These are phyloP conservation scores for Sarcophaga variegata DNA, from an alignment of 2,888 invertebrate species.

Conservation along the genomic window DNA sequence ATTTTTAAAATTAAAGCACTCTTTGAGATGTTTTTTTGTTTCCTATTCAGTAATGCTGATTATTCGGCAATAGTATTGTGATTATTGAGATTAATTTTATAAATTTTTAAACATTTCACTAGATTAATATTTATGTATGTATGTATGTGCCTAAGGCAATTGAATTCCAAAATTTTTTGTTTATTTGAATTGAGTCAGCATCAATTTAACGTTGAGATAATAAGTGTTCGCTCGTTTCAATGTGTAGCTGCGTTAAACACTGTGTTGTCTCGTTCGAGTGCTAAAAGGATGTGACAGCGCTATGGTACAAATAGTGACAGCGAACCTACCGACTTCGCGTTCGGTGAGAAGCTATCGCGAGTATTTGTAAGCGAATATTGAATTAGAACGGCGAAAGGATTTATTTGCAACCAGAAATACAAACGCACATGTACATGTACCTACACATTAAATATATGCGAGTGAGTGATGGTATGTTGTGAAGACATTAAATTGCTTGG, in stretches of 20 bases:
- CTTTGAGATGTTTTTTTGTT: too few species aligned
- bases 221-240: conserved; percentile 6
- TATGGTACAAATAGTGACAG: conserved; percentile 75
- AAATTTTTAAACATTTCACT: conserved; percentile 29
- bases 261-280: conserved; percentile 75
- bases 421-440: conserved; percentile 29
- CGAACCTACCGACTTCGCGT: conserved; percentile 76
- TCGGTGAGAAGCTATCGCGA: conserved; percentile 78
- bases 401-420: conserved; percentile 60
- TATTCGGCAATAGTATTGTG: too few species aligned
- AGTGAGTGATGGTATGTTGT: conserved; percentile 31
- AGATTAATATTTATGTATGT: background rate
- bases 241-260: conserved; percentile 41
- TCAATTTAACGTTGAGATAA: conserved; percentile 14
- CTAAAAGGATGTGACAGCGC: conserved; percentile 78
- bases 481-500: conserved; percentile 13
- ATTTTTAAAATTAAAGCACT: too few species aligned
- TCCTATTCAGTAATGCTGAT: too few species aligned
- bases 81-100: too few species aligned
- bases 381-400: conserved; percentile 78
- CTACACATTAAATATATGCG: background rate
- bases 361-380: conserved; percentile 77
- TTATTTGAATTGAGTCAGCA: background rate
- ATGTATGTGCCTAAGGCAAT: conserved; percentile 17
- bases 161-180: background rate